Evolutionary conservation across 2,888 invertebrate species (phyloP), one percentile per base, ranked within the genome.

Genomic region (Heteromurus nitidus): DNA sequence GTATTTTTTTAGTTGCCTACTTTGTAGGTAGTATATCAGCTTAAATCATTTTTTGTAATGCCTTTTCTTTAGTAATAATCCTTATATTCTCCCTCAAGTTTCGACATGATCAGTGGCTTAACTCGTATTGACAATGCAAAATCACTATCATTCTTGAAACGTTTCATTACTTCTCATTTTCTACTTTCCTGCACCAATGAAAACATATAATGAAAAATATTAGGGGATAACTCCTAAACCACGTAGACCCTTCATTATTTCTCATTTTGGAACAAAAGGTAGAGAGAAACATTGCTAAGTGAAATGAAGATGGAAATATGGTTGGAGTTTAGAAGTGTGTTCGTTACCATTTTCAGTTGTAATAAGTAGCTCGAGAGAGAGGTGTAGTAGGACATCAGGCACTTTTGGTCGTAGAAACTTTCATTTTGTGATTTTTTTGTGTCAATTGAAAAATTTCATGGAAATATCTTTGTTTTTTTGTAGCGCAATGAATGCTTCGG

Each of bases 401-500:
- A n/a, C n/a, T n/a, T n/a, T n/a, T n/a, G n/a, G n/a, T n/a, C n/a
- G n/a, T n/a, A n/a, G n/a, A n/a, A n/a, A n/a, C 13, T 36, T 36
- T 36, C 36, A 13, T 36, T 36, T 36, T 36, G 36, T 36, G 5
- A 36, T 36, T 36, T 36, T 9, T 5, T 36, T 36, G 36, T 36
- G 36, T 47, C 16, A 47, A 47, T n/a, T 13, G 47, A n/a, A 36
- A 5, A 13, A 36, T 9, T 36, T 36, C 36, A 36, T 5, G 36
- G 36, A 13, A 58, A 30, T 36, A 28, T 72, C 44, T 73, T 18
- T 50, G 36, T 31, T 58, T 69, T 81, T 79, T 83, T 84, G 30
- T 82, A 87, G 87, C 85, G 84, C 65, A 64, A 81, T 26, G 87
- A 87, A 76, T 82, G 85, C 9, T 87, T 87, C 76, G 87, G 86